Evolutionary conservation across 2,797 vertebrate genomes (phyloP).

Genomic region (Melanotaenia pygmaea): DNA sequence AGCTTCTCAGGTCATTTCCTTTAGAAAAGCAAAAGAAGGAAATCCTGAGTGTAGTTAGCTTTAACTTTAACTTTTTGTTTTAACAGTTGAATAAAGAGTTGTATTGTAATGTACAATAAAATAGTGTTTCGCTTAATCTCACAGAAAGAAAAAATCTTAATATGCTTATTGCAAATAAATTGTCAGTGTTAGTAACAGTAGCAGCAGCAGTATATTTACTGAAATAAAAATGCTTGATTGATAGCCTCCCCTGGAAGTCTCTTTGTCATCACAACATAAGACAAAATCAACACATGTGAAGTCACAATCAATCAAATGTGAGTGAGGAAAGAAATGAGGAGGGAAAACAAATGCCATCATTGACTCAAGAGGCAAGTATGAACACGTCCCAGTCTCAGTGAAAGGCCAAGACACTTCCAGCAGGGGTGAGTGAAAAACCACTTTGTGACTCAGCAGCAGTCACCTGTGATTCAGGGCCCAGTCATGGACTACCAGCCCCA

Average conservation of each 20-base stretch:
- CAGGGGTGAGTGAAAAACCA: slow-evolving; percentile 20
- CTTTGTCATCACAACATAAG: slow-evolving; percentile 29
- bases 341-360: slow-evolving; percentile 9
- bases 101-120: slow-evolving; percentile 19
- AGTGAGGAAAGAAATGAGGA: slow-evolving; percentile 1
- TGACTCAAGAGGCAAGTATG: slow-evolving; percentile 53
- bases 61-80: slow-evolving; percentile 46
- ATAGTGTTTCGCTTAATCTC: background rate
- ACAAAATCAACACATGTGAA: slow-evolving; percentile 23
- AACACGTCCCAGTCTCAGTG: slow-evolving; percentile 34
- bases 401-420: slow-evolving; percentile 31
- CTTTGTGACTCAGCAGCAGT: slow-evolving; percentile 71
- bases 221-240: slow-evolving; percentile 4
- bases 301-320: slow-evolving; percentile 28
- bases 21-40: slow-evolving; percentile 64
- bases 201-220: background rate
- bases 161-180: background rate
- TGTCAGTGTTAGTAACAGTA: background rate
- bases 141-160: background rate
- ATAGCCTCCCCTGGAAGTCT: slow-evolving; percentile 14
- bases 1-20: slow-evolving; percentile 40
- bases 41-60: slow-evolving; percentile 73
- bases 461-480: slow-evolving; percentile 74
- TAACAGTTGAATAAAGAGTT: slow-evolving; percentile 50
- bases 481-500: slow-evolving; percentile 54